Percentiles rank a stretch among this genome's conserved stretches.
These are phyloP conservation scores for Ophion ventricosus DNA, from an alignment of 2,888 invertebrate species.

Conservation along the genomic window DNA sequence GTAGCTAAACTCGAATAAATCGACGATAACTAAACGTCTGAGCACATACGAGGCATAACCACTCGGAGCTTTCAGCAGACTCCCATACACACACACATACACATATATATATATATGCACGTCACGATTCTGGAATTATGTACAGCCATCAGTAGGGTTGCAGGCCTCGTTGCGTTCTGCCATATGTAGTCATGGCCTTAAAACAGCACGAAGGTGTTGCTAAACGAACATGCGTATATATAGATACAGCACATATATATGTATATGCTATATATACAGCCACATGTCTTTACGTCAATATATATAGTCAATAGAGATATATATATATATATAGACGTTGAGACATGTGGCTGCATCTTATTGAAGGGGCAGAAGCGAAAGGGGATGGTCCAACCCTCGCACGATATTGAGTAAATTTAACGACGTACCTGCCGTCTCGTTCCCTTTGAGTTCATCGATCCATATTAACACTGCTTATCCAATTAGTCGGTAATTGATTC, in stretches of 20 bases:
- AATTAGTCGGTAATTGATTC: constrained; percentile 73
- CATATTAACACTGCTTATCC: constrained; percentile 73
- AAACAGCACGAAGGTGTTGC: too few species aligned
- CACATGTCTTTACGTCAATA: too few species aligned
- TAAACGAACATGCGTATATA: too few species aligned
- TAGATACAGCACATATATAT: too few species aligned
- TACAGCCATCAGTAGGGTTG: too few species aligned
- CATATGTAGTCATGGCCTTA: too few species aligned
- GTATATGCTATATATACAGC: too few species aligned
- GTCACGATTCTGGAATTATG: not conserved
- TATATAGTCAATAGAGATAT: too few species aligned
- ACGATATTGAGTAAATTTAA: constrained; percentile 74
- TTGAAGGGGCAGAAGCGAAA: not conserved
- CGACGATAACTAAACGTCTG: constrained; percentile 1
- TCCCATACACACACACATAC: constrained; percentile 21
- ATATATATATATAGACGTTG: too few species aligned
- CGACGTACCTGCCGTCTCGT: constrained; percentile 64
- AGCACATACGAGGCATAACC: constrained; percentile 1
- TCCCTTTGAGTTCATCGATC: constrained; percentile 47
- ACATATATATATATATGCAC: too few species aligned
- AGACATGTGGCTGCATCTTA: too few species aligned
- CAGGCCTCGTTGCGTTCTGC: too few species aligned
- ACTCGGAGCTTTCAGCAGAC: constrained; percentile 13
- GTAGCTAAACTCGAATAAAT: constrained; percentile 10
- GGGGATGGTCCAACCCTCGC: constrained; percentile 18